phyloP scores from a whole-genome alignment of 2,113 vertebrate genomes.

The Ammodytes marinus region DNA sequence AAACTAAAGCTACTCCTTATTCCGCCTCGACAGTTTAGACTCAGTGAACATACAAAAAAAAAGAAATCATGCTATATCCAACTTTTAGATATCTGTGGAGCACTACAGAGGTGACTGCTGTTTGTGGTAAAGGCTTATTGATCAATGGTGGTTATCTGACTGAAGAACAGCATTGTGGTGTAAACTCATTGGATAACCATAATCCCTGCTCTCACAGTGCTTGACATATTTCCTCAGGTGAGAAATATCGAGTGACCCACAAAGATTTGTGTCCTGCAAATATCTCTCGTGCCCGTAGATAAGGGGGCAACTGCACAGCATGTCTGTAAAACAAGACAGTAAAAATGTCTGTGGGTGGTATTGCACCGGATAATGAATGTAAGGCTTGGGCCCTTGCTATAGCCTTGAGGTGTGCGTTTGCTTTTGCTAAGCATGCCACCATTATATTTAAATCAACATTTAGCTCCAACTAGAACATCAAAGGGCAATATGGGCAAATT shows the following conservation, averaged over 20 bases:
- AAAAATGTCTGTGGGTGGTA: constrained; percentile 70
- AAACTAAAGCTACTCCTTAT: constrained; percentile 25
- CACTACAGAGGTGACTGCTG: constrained; percentile 34
- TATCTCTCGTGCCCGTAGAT: constrained; percentile 72
- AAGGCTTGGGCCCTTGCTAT: constrained; percentile 4
- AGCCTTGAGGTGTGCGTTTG: constrained; percentile 37
- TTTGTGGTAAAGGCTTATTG: constrained; percentile 68
- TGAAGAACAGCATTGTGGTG: constrained; percentile 40
- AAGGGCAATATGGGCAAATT: constrained; percentile 57
- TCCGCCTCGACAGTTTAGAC: constrained; percentile 1
- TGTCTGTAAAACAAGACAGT: constrained; percentile 77
- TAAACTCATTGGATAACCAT: constrained; percentile 64
- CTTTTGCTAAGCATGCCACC: constrained; percentile 3
- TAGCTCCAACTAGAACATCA: constrained; percentile 57
- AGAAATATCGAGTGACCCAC: constrained; percentile 72
- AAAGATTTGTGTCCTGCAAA: constrained; percentile 71
- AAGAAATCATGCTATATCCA: constrained; percentile 28
- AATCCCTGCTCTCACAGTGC: constrained; percentile 62
- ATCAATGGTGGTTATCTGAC: constrained; percentile 62
- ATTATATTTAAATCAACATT: constrained; percentile 63
- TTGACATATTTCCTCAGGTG: constrained; percentile 73
- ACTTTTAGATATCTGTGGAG: constrained; percentile 33
- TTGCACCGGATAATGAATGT: constrained; percentile 35
- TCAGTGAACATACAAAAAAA: background rate
- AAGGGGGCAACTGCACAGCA: constrained; percentile 55